Evolutionary conservation across 2,113 vertebrate species (phyloP).

Genomic region (Sebastes fasciatus): DNA sequence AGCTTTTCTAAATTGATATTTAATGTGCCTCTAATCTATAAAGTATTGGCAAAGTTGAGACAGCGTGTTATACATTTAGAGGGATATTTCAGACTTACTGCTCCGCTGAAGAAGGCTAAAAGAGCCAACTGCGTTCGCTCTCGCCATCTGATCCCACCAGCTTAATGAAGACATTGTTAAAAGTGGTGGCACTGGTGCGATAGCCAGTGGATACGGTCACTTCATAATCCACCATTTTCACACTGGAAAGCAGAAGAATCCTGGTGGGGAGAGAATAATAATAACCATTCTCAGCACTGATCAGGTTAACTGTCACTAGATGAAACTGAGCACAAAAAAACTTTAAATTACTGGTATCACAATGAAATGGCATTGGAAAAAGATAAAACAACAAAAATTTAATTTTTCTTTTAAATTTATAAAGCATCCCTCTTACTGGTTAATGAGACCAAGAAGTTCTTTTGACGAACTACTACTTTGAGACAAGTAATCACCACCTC

Average conservation of each 20-base stretch:
- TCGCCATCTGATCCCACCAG: conserved; percentile 67
- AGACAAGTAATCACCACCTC: too few species aligned
- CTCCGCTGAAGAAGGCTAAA: neutral
- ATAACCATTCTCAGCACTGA: neutral
- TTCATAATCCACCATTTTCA: conserved; percentile 52
- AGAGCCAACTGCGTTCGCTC: conserved; percentile 13
- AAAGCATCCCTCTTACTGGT: conserved; percentile 16
- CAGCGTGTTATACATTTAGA: neutral
- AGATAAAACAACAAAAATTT: neutral
- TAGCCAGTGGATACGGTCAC: conserved; percentile 48
- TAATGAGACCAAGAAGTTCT: neutral
- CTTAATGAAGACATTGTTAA: conserved; percentile 67
- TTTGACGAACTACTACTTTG: neutral
- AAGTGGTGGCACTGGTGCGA: neutral
- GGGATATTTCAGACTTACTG: conserved; percentile 48
- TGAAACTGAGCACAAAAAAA: neutral
- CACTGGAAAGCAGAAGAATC: neutral
- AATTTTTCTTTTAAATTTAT: neutral
- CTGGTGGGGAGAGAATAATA: neutral
- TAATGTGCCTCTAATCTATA: neutral
- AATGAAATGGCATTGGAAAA: neutral
- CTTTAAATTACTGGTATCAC: neutral
- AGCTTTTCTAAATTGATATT: neutral
- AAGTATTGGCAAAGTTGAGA: neutral
- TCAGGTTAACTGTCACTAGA: neutral